These are phyloP conservation scores for Scatophagus argus DNA, from an alignment of 2,113 vertebrate species.

Conservation along the genomic window DNA sequence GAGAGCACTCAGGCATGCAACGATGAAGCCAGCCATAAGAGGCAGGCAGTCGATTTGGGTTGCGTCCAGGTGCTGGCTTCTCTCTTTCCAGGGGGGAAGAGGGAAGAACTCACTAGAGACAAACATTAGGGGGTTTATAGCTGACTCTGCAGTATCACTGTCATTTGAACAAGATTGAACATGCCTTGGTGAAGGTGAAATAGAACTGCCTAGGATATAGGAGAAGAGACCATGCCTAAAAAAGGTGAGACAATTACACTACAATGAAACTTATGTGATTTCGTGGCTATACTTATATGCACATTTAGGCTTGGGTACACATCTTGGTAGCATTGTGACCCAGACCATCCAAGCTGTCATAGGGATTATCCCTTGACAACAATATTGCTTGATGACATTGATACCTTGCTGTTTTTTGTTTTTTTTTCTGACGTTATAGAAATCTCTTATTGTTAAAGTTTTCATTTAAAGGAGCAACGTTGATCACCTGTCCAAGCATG, in stretches of 20 bases:
- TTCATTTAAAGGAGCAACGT: too few species aligned
- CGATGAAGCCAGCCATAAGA: constrained; percentile 43
- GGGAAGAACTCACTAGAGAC: constrained; percentile 55
- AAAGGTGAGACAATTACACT: constrained; percentile 11
- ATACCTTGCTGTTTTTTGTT: too few species aligned
- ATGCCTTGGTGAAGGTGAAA: constrained; percentile 62
- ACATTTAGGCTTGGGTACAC: constrained; percentile 16
- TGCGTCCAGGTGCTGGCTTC: constrained; percentile 55
- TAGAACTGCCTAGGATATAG: constrained; percentile 15
- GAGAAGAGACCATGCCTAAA: constrained; percentile 28
- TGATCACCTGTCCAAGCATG: too few species aligned
- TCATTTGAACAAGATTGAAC: constrained; percentile 63
- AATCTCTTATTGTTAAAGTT: neutral
- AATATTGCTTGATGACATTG: constrained; percentile 11
- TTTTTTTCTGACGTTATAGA: too few species aligned
- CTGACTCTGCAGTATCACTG: constrained; percentile 63
- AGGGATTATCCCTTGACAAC: constrained; percentile 33
- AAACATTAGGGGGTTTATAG: constrained; percentile 59
- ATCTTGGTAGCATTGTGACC: constrained; percentile 14
- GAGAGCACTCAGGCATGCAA: constrained; percentile 38
- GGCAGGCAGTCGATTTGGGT: constrained; percentile 59
- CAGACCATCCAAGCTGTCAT: constrained; percentile 16
- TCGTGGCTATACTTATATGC: constrained; percentile 30
- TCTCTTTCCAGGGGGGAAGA: constrained; percentile 36
- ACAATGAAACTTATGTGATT: constrained; percentile 43